phyloP scores from a whole-genome alignment of 1,140 invertebrate species.

The Heliothis virescens region DNA sequence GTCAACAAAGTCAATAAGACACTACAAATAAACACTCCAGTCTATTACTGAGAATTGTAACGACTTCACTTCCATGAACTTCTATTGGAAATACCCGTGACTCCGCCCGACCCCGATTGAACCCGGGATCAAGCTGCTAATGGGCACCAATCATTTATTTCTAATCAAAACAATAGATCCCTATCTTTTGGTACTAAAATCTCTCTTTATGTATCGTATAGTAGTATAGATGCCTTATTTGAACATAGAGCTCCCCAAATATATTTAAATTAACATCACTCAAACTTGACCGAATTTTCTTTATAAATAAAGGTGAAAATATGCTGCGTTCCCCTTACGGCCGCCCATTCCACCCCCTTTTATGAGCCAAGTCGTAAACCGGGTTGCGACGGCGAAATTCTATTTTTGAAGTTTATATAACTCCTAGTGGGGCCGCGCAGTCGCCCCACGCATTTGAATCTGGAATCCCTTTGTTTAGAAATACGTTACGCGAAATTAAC shows the following conservation, averaged over 20 bases:
- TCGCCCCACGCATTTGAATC: conserved; percentile 60
- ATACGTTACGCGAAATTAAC: conserved; percentile 54
- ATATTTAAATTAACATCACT: conserved; percentile 49
- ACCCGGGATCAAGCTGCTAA: too few species aligned
- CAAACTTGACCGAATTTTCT: conserved; percentile 57
- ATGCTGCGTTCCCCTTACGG: conserved; percentile 58
- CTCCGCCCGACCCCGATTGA: too few species aligned
- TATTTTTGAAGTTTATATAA: conserved; percentile 78
- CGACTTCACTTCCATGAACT: too few species aligned
- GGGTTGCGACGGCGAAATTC: conserved; percentile 65
- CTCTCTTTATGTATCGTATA: too few species aligned
- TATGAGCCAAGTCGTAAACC: conserved; percentile 70
- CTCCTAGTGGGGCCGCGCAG: conserved; percentile 54
- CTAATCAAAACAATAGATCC: too few species aligned
- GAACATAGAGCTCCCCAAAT: background rate
- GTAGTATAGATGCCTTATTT: too few species aligned
- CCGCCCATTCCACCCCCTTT: conserved; percentile 59
- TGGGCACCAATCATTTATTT: too few species aligned
- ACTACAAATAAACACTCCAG: too few species aligned
- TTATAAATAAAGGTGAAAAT: conserved; percentile 66
- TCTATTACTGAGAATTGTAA: too few species aligned
- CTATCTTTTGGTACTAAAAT: too few species aligned
- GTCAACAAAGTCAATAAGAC: too few species aligned
- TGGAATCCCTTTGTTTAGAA: conserved; percentile 64
- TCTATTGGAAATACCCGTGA: too few species aligned